A percentile compares a stretch with the other conserved stretches of the same genome.
These are phyloP conservation scores for Antennarius maculatus DNA, from an alignment of 2,797 vertebrate species.

Conservation along the genomic window DNA sequence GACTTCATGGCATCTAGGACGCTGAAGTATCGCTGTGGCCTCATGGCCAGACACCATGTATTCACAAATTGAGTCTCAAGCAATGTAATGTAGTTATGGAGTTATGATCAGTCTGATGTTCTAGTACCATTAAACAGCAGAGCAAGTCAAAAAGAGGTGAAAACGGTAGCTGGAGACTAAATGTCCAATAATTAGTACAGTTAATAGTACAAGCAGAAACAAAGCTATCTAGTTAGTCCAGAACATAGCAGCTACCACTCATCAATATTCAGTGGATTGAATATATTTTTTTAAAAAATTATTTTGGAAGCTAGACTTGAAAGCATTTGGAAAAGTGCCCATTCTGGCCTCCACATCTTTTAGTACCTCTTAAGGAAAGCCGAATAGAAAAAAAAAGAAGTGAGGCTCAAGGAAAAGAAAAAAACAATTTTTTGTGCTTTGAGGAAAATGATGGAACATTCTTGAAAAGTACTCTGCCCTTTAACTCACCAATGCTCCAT, in stretches of 20 bases:
- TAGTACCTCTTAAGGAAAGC: slow-evolving; percentile 40
- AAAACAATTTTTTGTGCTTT: slow-evolving; percentile 22
- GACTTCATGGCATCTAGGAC: slow-evolving; percentile 6
- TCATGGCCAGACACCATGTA: slow-evolving; percentile 20
- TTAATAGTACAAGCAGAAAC: slow-evolving; percentile 18
- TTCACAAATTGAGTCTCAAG: slow-evolving; percentile 41
- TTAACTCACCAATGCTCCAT: slow-evolving; percentile 52
- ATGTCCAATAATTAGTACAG: background rate
- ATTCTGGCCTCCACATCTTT: slow-evolving; percentile 31
- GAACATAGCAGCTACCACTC: slow-evolving; percentile 5
- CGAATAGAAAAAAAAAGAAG: slow-evolving; percentile 28
- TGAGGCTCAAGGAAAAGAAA: slow-evolving; percentile 29
- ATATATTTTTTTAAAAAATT: slow-evolving; percentile 35
- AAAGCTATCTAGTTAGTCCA: slow-evolving; percentile 2
- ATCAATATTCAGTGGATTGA: slow-evolving; percentile 19
- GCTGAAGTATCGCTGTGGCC: slow-evolving; percentile 15
- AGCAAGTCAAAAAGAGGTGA: slow-evolving; percentile 48
- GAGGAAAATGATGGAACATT: slow-evolving; percentile 43
- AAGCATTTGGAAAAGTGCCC: slow-evolving; percentile 42
- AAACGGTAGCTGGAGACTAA: slow-evolving; percentile 24
- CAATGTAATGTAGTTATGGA: slow-evolving; percentile 47
- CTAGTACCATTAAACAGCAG: slow-evolving; percentile 32
- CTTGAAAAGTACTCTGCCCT: slow-evolving; percentile 49
- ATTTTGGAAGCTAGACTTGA: slow-evolving; percentile 39
- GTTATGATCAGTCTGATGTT: slow-evolving; percentile 35